phyloP scores from a whole-genome alignment of 2,888 invertebrate genomes.

The Agelastica alni region DNA sequence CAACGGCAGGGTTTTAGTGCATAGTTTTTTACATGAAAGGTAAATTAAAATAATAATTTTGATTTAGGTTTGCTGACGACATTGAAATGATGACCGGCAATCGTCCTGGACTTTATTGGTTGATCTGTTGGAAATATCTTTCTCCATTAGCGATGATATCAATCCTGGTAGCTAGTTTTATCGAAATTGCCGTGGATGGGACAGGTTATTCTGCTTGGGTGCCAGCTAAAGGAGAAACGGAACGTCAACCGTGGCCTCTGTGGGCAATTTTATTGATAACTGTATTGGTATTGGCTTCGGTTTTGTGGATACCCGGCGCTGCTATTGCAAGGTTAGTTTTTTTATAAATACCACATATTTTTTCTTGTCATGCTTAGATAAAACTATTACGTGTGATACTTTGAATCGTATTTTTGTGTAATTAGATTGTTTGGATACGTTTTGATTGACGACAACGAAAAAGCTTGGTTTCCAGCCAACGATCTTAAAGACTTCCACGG shows the following conservation, averaged over 20 bases:
- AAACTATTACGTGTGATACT: too few relatives aligned
- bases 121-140: slow-evolving; percentile 93
- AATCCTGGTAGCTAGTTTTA: slow-evolving; percentile 81
- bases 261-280: slow-evolving; percentile 81
- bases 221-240: slow-evolving; percentile 70
- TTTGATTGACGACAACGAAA: slow-evolving; percentile 85
- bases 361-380: too few relatives aligned
- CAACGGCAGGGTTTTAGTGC: too few relatives aligned
- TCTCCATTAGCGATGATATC: slow-evolving; percentile 88
- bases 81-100: slow-evolving; percentile 94
- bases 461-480: slow-evolving; percentile 90
- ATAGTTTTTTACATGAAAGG: too few relatives aligned
- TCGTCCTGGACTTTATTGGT: slow-evolving; percentile 87
- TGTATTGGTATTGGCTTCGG: slow-evolving; percentile 75
- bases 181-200: slow-evolving; percentile 78
- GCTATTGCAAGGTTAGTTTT: slow-evolving; percentile 84
- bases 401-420: too few relatives aligned
- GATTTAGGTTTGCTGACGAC: slow-evolving; percentile 83
- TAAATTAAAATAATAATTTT: too few relatives aligned
- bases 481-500: slow-evolving; percentile 89
- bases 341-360: too few relatives aligned
- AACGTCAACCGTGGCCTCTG: slow-evolving; percentile 80
- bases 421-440: slow-evolving; percentile 75
- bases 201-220: slow-evolving; percentile 88
- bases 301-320: slow-evolving; percentile 85